Evolutionary conservation across 2,888 invertebrate species (phyloP), one percentile per base, ranked within the genome.

Genomic region (Cheilosia variabilis): DNA sequence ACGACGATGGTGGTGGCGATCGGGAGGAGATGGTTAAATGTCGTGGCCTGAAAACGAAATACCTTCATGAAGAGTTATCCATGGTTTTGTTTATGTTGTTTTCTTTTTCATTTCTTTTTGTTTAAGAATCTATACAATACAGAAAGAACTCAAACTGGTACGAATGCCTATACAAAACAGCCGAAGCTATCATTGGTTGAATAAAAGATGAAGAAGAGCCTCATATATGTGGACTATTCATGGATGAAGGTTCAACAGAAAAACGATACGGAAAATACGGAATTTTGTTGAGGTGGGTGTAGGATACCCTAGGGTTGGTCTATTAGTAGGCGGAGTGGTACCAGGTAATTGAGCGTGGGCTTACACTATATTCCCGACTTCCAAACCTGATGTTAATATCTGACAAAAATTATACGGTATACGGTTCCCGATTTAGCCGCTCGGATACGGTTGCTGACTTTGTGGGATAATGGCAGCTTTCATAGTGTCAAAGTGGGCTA

Each of bases 1-100:
- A 31, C 19, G 27, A 22, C 31, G 63, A 43, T 31, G 60, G 43
- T 27, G 57, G 13, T n/a, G 47, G 19, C 22, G 34, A 19, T 15
- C 37, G 57, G 68, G 47, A 77, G 77, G 68, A 66, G 65, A 57
- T 79, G 60, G 79, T 75, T 80, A 58, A 84, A 75, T 80, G 73
- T 75, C 75, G 63, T 80, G 84, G 79, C 80, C 75, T 79, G 68
- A 52, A 84, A 75, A 84, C n/a, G 69, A 75, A 84, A 68, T 77
- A 77, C 65, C 77, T 71, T 71, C 71, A 31, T 65, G 55, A 62
- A 68, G 73, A 80, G 45, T 43, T 76, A 45, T 37, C 60, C 53
- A 68, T 57, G 37, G 66, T 65, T 77, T 77, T 82, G 77, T 77
- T 82, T 77, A 66, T 77, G 50, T 77, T 34, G 34, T 65, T 52